Conservation (phyloP, 64 coral and sea anemone genomes). For the Porites lutea region DNA sequence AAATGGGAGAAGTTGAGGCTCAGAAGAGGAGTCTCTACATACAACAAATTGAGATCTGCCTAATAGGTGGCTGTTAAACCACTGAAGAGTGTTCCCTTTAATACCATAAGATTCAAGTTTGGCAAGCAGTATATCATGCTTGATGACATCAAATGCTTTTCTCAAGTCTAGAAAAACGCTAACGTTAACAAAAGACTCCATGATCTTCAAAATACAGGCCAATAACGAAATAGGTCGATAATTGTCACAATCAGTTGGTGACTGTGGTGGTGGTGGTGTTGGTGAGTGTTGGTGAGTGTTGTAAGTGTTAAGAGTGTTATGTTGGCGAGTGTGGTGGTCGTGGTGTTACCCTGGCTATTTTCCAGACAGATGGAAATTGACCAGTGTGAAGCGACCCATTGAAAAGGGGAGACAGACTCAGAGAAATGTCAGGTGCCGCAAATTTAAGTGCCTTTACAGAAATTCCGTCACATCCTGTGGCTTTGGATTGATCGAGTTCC, state of each 20-base stretch:
- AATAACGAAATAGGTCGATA: slow-evolving; percentile 56
- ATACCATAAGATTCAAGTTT: not conserved
- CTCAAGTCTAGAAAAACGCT: slow-evolving; percentile 22
- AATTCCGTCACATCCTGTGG: slow-evolving; percentile 61
- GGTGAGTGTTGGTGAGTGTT: too few species aligned
- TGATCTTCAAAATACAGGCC: slow-evolving; percentile 3
- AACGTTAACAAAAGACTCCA: slow-evolving; percentile 35
- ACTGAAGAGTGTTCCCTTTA: not conserved
- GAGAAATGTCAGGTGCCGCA: not conserved
- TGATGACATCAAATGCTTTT: too few species aligned
- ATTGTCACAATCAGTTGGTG: slow-evolving; percentile 28
- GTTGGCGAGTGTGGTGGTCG: too few species aligned
- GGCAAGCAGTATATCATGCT: slow-evolving; percentile 1
- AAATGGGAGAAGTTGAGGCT: not conserved
- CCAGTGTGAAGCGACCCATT: slow-evolving; percentile 48
- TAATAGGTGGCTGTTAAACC: not conserved
- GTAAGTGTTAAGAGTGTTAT: too few species aligned
- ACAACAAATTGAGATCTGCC: not conserved
- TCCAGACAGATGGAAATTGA: slow-evolving; percentile 44
- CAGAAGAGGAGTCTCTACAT: not conserved
- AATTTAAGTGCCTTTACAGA: slow-evolving; percentile 32
- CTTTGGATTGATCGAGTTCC: slow-evolving; percentile 21
- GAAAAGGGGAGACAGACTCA: slow-evolving; percentile 27
- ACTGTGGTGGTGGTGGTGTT: too few species aligned
- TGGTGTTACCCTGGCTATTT: slow-evolving; percentile 42